phyloP scores from a whole-genome alignment of 2,113 vertebrate species.

The Xiphorhynchus elegans region DNA sequence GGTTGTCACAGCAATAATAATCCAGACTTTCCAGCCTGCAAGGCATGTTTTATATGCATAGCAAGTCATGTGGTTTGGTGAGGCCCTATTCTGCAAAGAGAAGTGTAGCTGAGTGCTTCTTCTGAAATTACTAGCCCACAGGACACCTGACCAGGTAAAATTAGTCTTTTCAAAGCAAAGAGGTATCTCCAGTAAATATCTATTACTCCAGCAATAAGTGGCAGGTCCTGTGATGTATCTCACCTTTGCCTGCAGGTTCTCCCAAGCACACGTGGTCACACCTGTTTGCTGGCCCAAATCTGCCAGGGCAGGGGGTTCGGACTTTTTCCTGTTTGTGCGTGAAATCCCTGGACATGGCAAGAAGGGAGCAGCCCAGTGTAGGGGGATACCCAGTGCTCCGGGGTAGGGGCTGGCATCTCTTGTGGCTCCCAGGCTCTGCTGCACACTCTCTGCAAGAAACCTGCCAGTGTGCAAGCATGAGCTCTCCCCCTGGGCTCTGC shows the following conservation, averaged over 20 bases:
- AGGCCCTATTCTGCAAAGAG: background rate
- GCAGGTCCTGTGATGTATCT: background rate
- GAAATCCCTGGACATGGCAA: constrained; percentile 71
- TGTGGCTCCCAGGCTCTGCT: background rate
- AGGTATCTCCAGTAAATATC: fast-evolving
- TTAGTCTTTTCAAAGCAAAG: background rate
- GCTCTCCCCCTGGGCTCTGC: background rate
- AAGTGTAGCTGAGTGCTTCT: background rate
- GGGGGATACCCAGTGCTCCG: background rate
- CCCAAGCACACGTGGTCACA: fast-evolving
- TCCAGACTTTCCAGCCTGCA: background rate
- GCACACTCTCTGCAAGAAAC: fast-evolving
- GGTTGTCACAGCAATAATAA: background rate
- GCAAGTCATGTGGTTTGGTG: background rate
- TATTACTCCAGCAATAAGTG: background rate
- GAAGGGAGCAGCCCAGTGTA: background rate
- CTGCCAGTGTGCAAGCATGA: fast-evolving
- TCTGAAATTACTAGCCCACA: background rate
- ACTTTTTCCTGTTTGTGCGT: background rate
- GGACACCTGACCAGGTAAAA: background rate
- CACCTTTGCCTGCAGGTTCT: background rate
- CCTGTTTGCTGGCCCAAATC: background rate
- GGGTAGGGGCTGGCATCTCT: fast-evolving
- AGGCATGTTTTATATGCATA: background rate
- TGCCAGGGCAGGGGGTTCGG: fast-evolving